These are phyloP conservation scores for Bugula neritina DNA, from an alignment of 2,888 invertebrate genomes.

Conservation along the genomic window DNA sequence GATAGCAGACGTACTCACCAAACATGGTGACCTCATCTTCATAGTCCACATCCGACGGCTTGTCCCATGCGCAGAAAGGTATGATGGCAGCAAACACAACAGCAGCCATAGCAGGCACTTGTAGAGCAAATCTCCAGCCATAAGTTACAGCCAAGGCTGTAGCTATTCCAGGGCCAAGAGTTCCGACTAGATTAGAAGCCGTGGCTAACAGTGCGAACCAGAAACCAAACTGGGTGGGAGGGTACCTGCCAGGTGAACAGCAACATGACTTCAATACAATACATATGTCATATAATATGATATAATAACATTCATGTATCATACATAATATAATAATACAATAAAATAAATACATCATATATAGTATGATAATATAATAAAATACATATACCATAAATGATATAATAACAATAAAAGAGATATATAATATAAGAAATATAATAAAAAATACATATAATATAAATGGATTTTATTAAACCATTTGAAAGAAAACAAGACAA, in stretches of 20 bases:
- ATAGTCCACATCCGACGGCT: constrained; percentile 13
- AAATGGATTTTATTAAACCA: no score
- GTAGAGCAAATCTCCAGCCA: constrained; percentile 16
- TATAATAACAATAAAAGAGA: no score
- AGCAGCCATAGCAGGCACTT: not conserved
- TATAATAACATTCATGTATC: no score
- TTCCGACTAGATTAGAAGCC: not conserved
- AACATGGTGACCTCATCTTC: constrained; percentile 7
- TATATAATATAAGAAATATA: no score
- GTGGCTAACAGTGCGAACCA: constrained; percentile 24
- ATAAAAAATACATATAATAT: no score
- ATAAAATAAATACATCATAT: no score
- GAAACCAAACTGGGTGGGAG: constrained; percentile 23
- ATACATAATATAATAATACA: no score
- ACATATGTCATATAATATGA: no score
- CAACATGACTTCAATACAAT: not conserved
- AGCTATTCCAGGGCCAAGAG: not conserved
- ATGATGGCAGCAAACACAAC: not conserved
- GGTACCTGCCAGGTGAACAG: not conserved
- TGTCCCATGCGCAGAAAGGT: not conserved
- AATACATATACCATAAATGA: no score
- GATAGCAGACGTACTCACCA: no score
- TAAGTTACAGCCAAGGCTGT: not conserved
- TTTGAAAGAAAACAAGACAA: no score
- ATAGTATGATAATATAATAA: no score